Evolutionary conservation across 1,140 invertebrate species (phyloP).

Genomic region (Elysia chlorotica): DNA sequence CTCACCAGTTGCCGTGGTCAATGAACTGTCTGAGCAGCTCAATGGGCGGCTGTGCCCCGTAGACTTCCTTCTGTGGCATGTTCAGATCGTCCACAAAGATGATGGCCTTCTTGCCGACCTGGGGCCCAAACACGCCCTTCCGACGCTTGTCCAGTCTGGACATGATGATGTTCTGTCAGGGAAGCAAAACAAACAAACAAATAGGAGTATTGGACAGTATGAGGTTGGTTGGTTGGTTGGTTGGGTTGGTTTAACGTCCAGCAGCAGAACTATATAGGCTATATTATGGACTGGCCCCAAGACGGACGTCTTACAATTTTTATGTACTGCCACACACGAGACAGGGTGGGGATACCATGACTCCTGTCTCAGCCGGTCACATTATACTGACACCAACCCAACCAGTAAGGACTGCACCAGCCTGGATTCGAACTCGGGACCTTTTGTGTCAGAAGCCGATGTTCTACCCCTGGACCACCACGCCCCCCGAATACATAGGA

Average conservation of each 20-base stretch:
- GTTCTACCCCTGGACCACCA: no score
- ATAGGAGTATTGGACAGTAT: neutral
- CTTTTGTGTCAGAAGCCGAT: no score
- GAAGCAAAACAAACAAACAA: constrained; percentile 2
- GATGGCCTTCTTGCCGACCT: constrained; percentile 60
- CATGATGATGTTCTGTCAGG: constrained; percentile 68
- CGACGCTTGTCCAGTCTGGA: constrained; percentile 60
- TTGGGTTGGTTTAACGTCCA: neutral
- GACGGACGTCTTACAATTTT: neutral
- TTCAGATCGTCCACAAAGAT: constrained; percentile 64
- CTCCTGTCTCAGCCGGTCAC: no score
- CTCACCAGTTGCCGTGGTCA: constrained; percentile 63
- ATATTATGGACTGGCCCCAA: neutral
- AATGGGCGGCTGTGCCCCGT: constrained; percentile 62
- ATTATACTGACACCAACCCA: no score
- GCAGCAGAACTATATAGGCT: neutral
- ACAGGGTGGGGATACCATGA: no score
- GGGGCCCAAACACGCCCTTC: constrained; percentile 62
- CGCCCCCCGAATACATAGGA: no score
- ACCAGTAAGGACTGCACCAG: no score
- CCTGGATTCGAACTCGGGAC: no score
- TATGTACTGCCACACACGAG: no score
- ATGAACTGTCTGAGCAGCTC: constrained; percentile 62
- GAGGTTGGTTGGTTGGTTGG: neutral
- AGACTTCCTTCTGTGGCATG: constrained; percentile 62